phyloP scores from a whole-genome alignment of 1,140 invertebrate species.

The Pissodes strobi region DNA sequence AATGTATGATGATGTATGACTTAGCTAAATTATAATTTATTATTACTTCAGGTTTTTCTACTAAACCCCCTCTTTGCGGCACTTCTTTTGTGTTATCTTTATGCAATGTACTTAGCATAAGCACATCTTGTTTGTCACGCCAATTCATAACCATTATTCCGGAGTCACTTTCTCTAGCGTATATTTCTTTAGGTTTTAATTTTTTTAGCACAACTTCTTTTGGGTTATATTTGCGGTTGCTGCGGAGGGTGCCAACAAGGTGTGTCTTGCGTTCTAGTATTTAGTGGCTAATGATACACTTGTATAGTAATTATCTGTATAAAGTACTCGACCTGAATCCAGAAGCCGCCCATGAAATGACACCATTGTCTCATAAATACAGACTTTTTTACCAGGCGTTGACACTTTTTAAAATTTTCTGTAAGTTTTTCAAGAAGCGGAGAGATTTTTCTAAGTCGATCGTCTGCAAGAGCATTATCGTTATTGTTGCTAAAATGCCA shows the following conservation, averaged over 20 bases:
- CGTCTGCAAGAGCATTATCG: neutral
- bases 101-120: too few species aligned
- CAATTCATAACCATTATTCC: too few species aligned
- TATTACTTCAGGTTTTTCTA: slow-evolving; percentile 34
- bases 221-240: slow-evolving; percentile 16
- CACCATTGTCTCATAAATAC: slow-evolving; percentile 24
- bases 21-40: slow-evolving; percentile 56
- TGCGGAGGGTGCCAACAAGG: slow-evolving; percentile 20
- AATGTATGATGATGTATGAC: slow-evolving; percentile 22
- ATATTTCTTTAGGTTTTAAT: neutral
- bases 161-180: too few species aligned
- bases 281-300: slow-evolving; percentile 53
- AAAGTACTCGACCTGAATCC: slow-evolving; percentile 27
- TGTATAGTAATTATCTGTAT: slow-evolving; percentile 52
- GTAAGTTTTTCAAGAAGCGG: too few species aligned
- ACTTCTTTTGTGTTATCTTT: too few species aligned
- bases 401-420: slow-evolving; percentile 6
- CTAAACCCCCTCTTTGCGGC: too few species aligned
- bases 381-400: too few species aligned
- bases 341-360: slow-evolving; percentile 22
- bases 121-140: too few species aligned
- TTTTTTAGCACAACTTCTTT: too few species aligned
- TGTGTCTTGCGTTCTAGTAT: neutral
- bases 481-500: too few species aligned
- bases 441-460: too few species aligned